Evolutionary conservation across 2,888 invertebrate species (phyloP), one percentile per base, ranked within the genome.

Genomic region (Abscondita cerata): DNA sequence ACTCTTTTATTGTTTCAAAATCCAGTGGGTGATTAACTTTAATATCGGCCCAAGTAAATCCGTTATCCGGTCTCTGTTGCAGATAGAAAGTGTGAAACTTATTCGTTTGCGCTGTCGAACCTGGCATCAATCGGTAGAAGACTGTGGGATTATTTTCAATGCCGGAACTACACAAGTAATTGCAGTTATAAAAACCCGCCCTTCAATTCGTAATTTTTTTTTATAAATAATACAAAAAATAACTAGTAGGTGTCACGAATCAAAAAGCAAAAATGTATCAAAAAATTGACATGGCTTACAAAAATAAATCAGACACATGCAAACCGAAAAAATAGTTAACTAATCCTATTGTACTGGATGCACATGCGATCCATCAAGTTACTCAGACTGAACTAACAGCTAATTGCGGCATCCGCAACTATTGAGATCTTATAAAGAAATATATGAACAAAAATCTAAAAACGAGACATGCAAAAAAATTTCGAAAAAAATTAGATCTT

Each of bases 121-220:
- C 96, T 68, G 95, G 95, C 92, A 96, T 96, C 78, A 96, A 83
- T 65, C 93, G 92, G 83, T 96, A 96, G 86, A 94, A 96, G 73
- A 96, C 96, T 73, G 95, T 95, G 61, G 96, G 96, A 83, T 95
- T 96, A 82, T 94, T 94, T 81, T 95, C 95, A 81, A 96, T 96
- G 71, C 96, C 96, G 80, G 96, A 96, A 85, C 96, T 95, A 88
- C 73, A 68, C 66, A 64, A 61, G 60, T 53, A 59, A 66, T 41
- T n/a, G 18, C 16, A 18, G 19, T 52, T 56, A 57, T 57, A 57
- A 41, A 25, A 48, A 47, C 38, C 12, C 18, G 18, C 13, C 2
- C 48, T 31, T n/a, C 18, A 46, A 16, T 46, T 16, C 5, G n/a
- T 8, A 18, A 52, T 53, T 53, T 47, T 46, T n/a, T 57, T 59